Evolutionary conservation across 2,888 invertebrate species (phyloP).

Genomic region (Athalia circularis): DNA sequence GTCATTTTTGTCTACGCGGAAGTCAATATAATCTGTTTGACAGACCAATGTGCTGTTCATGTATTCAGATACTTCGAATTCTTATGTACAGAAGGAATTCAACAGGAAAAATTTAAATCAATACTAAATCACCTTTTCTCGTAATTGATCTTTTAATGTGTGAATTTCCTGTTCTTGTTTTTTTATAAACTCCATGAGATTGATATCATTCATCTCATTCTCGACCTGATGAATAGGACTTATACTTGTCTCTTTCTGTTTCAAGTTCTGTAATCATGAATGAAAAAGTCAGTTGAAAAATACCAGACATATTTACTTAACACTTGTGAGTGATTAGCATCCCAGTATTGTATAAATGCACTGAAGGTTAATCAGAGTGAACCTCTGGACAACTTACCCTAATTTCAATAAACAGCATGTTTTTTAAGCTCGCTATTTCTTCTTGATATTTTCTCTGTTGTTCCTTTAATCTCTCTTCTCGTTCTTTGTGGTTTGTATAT

Average conservation of each 20-base stretch:
- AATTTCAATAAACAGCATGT: slow-evolving; percentile 67
- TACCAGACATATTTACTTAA: background rate
- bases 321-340: too few species aligned
- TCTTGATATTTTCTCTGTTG: slow-evolving; percentile 63
- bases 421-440: slow-evolving; percentile 65
- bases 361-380: too few species aligned
- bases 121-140: slow-evolving; percentile 68
- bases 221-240: slow-evolving; percentile 55
- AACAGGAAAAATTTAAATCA: slow-evolving; percentile 2
- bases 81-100: slow-evolving; percentile 1
- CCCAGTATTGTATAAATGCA: too few species aligned
- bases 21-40: too few species aligned
- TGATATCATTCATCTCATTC: slow-evolving; percentile 71
- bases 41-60: too few species aligned
- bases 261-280: slow-evolving; percentile 58
- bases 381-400: slow-evolving; percentile 56
- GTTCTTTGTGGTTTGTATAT: slow-evolving; percentile 71
- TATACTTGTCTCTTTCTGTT: slow-evolving; percentile 53
- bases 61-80: slow-evolving; percentile 23
- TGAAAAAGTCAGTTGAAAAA: background rate
- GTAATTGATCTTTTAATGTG: slow-evolving; percentile 75
- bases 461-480: slow-evolving; percentile 70
- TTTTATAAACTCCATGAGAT: slow-evolving; percentile 74
- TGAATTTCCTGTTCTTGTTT: slow-evolving; percentile 77
- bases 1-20: too few species aligned